phyloP scores from a whole-genome alignment of 1,140 invertebrate species.

The Cotesia chilonis region DNA sequence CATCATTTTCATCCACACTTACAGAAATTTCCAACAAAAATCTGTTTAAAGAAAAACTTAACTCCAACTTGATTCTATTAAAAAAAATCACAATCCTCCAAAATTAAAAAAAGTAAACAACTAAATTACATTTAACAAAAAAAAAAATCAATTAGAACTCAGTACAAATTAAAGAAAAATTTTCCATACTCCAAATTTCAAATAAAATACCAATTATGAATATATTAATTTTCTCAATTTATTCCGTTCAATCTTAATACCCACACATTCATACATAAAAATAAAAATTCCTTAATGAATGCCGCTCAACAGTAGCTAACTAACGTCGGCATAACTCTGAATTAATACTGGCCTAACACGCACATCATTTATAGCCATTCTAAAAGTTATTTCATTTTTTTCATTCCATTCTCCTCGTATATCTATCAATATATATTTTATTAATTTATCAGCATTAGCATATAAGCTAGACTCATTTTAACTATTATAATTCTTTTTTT shows the following conservation, averaged over 20 bases:
- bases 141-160: too few species aligned
- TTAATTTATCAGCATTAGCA: not conserved
- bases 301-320: conserved; percentile 21
- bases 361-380: conserved; percentile 5
- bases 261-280: not conserved
- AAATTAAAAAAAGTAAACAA: too few species aligned
- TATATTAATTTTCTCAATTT: not conserved
- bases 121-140: too few species aligned
- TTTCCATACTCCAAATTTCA: too few species aligned
- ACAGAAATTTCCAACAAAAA: too few species aligned
- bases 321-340: conserved; percentile 25
- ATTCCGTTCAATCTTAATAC: conserved; percentile 3
- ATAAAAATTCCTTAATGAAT: conserved; percentile 6
- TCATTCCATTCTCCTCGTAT: not conserved
- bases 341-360: conserved; percentile 23
- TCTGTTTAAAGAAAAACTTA: too few species aligned
- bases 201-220: not conserved
- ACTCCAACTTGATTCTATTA: too few species aligned
- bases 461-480: conserved; percentile 31
- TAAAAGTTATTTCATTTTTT: conserved; percentile 9
- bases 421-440: conserved; percentile 8
- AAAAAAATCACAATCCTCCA: too few species aligned
- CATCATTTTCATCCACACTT: too few species aligned
- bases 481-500: conserved; percentile 20
- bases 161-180: too few species aligned